Evolutionary conservation across 2,797 vertebrate species (phyloP), one percentile per base, ranked within the genome.

Genomic region (Rhincodon typus): DNA sequence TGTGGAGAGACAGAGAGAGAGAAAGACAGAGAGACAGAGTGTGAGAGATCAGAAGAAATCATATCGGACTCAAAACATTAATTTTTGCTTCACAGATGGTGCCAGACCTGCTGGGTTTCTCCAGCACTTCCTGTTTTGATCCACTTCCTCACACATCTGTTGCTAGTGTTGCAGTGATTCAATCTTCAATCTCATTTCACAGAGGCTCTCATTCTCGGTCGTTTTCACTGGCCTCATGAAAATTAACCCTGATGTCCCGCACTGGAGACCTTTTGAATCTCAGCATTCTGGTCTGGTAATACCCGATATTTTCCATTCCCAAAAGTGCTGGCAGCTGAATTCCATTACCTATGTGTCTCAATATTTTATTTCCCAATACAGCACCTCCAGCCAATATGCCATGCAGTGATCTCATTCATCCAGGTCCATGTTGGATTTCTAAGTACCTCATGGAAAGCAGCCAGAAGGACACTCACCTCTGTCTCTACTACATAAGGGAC

Each of bases 401-500:
- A n/a, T 66, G 0, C 19, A 7, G 17, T 17, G 57, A 21, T 27
- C 17, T n/a, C 30, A 66, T 53, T n/a, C 30, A 66, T 53, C 46
- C 86, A 57, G 50, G 27, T 4, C 50, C 27, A 13, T 15, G 50
- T 88, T 53, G 13, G 86, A 57, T 30, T 30, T 50, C 8, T 30
- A 46, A 34, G 50, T 34, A 57, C 57, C 53, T 34, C 30, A 62
- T 19, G n/a, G n/a, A 3, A 4, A 90, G 34, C 87, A 90, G 13
- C 17, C 87, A 66, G 30, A 94, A 72, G 50, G 66, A 10, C 66
- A 42, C 93, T 94, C 93, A 94, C 67, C 93, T 46, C 67, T 30
- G 62, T 25, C 12, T 69, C 34, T 27, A 27, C 34, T 15, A 6
- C 23, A 23, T 94, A 94, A 50, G n/a, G 62, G 67, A 99, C 98